Percentiles rank a stretch among this genome's conserved stretches.
Conservation (phyloP, 2,113 vertebrate species). For the Archilochus colubris region DNA sequence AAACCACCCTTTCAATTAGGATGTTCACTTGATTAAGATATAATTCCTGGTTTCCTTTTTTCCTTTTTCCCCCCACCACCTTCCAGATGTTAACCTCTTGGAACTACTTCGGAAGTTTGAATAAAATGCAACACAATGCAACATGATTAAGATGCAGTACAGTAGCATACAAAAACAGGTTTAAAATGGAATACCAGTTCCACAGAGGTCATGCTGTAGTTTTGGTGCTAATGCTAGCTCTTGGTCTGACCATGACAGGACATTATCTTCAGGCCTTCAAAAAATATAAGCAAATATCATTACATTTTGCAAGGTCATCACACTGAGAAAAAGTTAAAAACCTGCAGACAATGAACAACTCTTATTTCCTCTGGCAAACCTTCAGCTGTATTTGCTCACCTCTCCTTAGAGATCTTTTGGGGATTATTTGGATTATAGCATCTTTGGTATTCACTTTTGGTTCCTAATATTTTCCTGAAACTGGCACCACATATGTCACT, state of each 20-base stretch:
- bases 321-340: not conserved
- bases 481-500: not conserved
- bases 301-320: not conserved
- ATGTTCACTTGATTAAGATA: not conserved
- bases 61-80: fast-evolving
- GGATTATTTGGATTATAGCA: not conserved
- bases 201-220: fast-evolving
- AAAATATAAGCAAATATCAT: not conserved
- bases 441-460: not conserved
- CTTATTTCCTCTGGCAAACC: not conserved
- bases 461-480: not conserved
- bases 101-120: not conserved
- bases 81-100: not conserved
- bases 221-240: not conserved
- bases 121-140: not conserved
- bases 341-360: not conserved
- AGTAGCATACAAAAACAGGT: not conserved
- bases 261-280: not conserved
- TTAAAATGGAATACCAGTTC: not conserved
- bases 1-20: not conserved
- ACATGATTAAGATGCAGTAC: fast-evolving
- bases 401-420: not conserved
- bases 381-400: not conserved
- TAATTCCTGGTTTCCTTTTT: not conserved
- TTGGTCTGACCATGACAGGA: not conserved